Conservation (phyloP, 2,888 invertebrate species). For the Orthosia gothica region DNA sequence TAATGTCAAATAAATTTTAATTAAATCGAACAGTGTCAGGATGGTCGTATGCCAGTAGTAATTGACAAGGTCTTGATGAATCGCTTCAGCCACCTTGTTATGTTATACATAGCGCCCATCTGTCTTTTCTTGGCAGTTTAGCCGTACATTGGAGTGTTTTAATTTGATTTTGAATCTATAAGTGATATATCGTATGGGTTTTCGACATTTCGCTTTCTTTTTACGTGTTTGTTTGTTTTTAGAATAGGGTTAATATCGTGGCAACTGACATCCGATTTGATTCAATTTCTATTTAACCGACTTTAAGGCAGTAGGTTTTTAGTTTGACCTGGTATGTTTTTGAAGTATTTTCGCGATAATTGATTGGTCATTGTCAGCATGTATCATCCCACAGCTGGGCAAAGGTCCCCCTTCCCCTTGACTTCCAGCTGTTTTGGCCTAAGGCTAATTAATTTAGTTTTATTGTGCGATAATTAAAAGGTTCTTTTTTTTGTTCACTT, state of each 20-base stretch:
- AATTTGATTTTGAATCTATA: slow-evolving; percentile 81
- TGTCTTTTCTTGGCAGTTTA: slow-evolving; percentile 82
- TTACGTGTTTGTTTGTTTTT: slow-evolving; percentile 59
- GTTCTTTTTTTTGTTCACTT: not conserved
- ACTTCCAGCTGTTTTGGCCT: too few species aligned
- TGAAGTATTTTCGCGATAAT: not conserved
- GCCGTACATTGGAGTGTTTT: slow-evolving; percentile 78
- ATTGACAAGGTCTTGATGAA: slow-evolving; percentile 91
- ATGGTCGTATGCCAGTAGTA: slow-evolving; percentile 83
- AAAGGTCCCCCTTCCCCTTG: not conserved
- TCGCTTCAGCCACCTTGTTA: slow-evolving; percentile 88
- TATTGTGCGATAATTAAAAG: not conserved
- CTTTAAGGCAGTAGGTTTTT: not conserved
- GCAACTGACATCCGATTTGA: not conserved
- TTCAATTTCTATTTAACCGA: not conserved
- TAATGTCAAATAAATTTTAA: slow-evolving; percentile 89
- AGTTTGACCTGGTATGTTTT: not conserved
- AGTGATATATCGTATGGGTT: slow-evolving; percentile 83
- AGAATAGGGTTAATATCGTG: slow-evolving; percentile 39
- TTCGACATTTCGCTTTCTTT: slow-evolving; percentile 72
- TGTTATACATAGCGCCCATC: slow-evolving; percentile 84
- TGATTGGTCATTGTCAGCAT: not conserved
- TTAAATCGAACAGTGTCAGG: slow-evolving; percentile 84
- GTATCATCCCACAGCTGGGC: not conserved
- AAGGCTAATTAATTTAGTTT: not conserved